Evolutionary conservation across 2,888 invertebrate species (phyloP).

Genomic region (Bhutanitis thaidina): DNA sequence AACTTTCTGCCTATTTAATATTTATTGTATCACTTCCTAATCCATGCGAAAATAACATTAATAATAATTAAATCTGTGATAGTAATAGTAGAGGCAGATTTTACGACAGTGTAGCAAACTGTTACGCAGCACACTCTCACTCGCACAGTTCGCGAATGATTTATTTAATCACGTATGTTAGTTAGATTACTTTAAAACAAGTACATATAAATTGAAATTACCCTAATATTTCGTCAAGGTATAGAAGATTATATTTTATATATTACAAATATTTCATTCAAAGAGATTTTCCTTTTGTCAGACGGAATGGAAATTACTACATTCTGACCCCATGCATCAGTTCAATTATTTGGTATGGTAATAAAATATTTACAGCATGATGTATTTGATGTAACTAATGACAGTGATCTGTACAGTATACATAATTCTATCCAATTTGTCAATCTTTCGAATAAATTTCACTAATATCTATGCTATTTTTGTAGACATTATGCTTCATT

Average conservation of each 20-base stretch:
- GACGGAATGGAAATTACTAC: constrained; percentile 53
- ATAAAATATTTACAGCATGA: constrained; percentile 14
- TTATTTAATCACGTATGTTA: no score
- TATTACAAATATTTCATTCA: not conserved
- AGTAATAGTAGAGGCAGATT: no score
- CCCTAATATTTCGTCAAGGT: no score
- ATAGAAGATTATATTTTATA: not conserved
- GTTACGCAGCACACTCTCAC: no score
- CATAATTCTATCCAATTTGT: not conserved
- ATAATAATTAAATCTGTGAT: no score
- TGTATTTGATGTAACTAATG: constrained; percentile 10
- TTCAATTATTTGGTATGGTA: constrained; percentile 37
- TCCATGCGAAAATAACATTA: no score
- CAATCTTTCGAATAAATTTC: not conserved
- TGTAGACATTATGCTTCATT: not conserved
- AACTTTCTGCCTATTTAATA: no score
- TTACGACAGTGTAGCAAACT: no score
- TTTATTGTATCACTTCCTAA: no score
- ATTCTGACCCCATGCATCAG: constrained; percentile 43
- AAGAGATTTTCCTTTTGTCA: constrained; percentile 45
- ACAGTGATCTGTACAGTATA: not conserved
- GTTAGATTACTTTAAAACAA: no score
- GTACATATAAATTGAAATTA: no score
- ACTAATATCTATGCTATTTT: not conserved
- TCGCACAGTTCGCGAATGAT: no score